A percentile compares a stretch with the other conserved stretches of the same genome.
phyloP scores from a whole-genome alignment of 2,888 invertebrate species.

The Odiellus spinosus region DNA sequence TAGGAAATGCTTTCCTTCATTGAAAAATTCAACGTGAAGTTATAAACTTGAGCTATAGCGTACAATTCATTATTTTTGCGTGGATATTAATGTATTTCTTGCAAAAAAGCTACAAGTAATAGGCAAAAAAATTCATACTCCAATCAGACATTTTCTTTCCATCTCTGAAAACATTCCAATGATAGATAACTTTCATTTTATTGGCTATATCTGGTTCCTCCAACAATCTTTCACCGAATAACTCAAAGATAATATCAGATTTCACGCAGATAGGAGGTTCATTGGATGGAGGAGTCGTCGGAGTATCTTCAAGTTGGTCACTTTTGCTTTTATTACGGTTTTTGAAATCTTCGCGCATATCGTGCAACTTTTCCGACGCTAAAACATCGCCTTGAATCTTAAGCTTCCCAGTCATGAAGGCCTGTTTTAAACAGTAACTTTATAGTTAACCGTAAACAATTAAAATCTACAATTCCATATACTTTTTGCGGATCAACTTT shows the following conservation, averaged over 20 bases:
- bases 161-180: constrained; percentile 66
- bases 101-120: too few relatives aligned
- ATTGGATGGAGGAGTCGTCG: neutral
- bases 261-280: constrained; percentile 33
- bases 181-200: constrained; percentile 62
- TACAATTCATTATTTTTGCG: too few relatives aligned
- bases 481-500: constrained; percentile 35
- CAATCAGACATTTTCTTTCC: constrained; percentile 65
- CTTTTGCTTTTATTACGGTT: constrained; percentile 2
- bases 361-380: constrained; percentile 29
- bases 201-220: constrained; percentile 55
- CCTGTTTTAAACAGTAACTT: constrained; percentile 19
- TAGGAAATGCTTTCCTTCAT: too few relatives aligned
- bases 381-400: constrained; percentile 31
- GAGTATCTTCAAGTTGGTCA: too few relatives aligned
- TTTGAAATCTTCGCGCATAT: constrained; percentile 22
- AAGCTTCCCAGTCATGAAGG: constrained; percentile 30
- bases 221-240: constrained; percentile 53
- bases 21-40: too few relatives aligned
- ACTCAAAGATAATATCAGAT: constrained; percentile 62
- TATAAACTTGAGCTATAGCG: too few relatives aligned
- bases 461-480: too few relatives aligned
- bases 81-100: too few relatives aligned
- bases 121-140: constrained; percentile 60
- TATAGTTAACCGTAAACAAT: too few relatives aligned